These are phyloP conservation scores for Dinothrombium tinctorium DNA, from an alignment of 1,140 invertebrate species.

Conservation along the genomic window DNA sequence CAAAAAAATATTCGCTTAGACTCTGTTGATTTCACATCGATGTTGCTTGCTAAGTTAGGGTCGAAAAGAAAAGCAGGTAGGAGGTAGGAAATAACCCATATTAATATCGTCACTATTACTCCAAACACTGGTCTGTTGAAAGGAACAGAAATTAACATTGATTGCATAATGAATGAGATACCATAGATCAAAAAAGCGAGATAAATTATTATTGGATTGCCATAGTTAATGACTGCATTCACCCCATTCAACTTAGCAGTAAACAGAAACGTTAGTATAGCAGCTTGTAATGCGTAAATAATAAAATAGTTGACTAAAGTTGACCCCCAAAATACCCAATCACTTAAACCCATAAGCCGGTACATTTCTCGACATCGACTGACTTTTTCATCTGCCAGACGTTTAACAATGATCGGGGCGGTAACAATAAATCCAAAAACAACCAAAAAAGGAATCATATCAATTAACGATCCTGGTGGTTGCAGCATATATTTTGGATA, in stretches of 20 bases:
- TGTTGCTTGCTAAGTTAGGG: too few relatives aligned
- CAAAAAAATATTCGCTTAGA: background rate
- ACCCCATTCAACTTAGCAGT: background rate
- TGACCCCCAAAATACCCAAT: background rate
- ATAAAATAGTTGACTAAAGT: background rate
- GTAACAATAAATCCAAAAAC: constrained; percentile 5
- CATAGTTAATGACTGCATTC: background rate
- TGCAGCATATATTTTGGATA: background rate
- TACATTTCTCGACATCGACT: constrained; percentile 25
- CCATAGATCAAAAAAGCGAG: background rate
- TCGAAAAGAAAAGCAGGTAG: too few relatives aligned
- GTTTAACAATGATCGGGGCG: background rate
- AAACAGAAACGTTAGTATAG: background rate
- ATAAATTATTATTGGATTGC: background rate
- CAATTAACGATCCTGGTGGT: background rate
- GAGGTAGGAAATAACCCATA: background rate
- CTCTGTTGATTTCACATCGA: too few relatives aligned
- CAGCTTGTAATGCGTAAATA: background rate
- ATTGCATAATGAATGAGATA: background rate
- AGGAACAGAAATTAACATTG: background rate
- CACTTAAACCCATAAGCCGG: constrained; percentile 16
- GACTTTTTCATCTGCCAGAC: constrained; percentile 9
- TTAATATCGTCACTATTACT: background rate
- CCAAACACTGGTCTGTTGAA: background rate
- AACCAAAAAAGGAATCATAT: background rate